Evolutionary conservation across 2,113 vertebrate species (phyloP).

Genomic region (Melanocharis versteri): DNA sequence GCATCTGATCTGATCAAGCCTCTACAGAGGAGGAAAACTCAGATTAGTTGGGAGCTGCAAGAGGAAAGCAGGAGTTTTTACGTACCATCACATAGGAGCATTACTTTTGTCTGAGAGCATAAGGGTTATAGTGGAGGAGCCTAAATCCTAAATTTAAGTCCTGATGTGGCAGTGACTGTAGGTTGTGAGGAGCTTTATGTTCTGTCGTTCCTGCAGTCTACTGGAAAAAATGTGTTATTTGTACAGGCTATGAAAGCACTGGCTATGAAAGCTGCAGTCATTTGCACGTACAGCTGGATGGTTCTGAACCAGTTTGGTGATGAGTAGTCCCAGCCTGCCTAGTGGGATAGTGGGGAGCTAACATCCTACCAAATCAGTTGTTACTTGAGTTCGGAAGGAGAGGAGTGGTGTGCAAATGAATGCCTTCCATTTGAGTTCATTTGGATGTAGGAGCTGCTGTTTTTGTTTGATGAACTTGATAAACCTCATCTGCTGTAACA

Average conservation of each 20-base stretch:
- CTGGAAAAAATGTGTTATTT: not conserved
- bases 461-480: constrained; percentile 45
- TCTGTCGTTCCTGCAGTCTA: not conserved
- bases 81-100: not conserved
- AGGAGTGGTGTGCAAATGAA: not conserved
- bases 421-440: not conserved
- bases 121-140: not conserved
- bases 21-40: not conserved
- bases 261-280: not conserved
- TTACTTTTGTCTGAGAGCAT: not conserved
- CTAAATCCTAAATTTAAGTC: not conserved
- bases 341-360: not conserved
- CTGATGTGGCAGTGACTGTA: not conserved
- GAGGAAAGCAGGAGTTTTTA: not conserved
- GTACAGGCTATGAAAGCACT: not conserved
- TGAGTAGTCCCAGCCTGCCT: not conserved
- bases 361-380: not conserved
- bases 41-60: not conserved
- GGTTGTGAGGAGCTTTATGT: not conserved
- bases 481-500: constrained; percentile 19
- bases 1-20: not conserved
- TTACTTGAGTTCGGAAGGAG: not conserved
- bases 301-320: not conserved
- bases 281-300: not conserved
- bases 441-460: not conserved